A percentile compares a stretch with the other conserved stretches of the same genome.
Conservation (phyloP, 1,140 invertebrate species). For the Pachypeltis micranthus region DNA sequence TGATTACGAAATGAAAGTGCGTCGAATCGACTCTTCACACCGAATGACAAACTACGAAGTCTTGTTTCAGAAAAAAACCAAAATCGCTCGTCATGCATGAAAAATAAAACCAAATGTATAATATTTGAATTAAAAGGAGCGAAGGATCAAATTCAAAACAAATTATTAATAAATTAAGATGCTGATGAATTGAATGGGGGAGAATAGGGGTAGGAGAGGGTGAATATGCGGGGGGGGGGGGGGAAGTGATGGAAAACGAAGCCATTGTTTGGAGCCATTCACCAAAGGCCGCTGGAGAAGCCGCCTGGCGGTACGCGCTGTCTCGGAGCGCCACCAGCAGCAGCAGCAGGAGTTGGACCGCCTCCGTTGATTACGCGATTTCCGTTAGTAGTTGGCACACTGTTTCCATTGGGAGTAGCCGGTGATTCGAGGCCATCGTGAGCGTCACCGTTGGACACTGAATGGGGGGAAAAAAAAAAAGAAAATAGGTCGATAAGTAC, state of each 20-base stretch:
- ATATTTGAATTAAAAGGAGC: no score
- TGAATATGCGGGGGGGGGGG: not conserved
- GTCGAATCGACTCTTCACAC: no score
- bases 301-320: conserved; percentile 44
- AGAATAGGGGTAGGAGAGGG: no score
- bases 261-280: conserved; percentile 26
- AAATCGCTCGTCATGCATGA: no score
- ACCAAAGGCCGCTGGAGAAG: conserved; percentile 45
- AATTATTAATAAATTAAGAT: no score
- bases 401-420: conserved; percentile 13
- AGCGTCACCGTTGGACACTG: conserved; percentile 5
- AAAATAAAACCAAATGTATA: no score
- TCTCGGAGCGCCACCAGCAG: conserved; percentile 27
- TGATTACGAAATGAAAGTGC: no score
- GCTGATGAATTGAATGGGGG: no score
- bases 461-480: not conserved
- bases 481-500: not conserved
- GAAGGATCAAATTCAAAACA: no score
- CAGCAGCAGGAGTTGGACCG: not conserved
- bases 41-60: no score
- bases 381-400: not conserved
- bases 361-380: conserved; percentile 4
- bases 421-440: not conserved
- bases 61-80: no score
- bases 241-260: not conserved